Base-by-base conservation (phyloP, 2,888 invertebrate genomes). In the Sinotaia quadrata region DNA sequence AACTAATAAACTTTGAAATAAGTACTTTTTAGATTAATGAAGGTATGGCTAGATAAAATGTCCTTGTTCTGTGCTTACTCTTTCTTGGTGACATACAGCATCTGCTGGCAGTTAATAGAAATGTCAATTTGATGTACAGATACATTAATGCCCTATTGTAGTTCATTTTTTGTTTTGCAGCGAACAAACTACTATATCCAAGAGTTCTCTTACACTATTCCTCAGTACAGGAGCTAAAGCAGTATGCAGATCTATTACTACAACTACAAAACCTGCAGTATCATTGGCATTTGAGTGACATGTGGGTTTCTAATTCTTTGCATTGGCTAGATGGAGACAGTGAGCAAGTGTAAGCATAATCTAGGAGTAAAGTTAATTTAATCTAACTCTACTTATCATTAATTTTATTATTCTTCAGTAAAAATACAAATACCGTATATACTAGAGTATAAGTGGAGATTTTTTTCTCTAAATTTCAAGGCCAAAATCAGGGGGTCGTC, bases 241-340 rank as follows among this genome's bases (percentile, higher is more conserved):
- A 24, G 34, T 61, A 61, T 44, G 7, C 24, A 27, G 34, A 24
- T n/a, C 10, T 36, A 2, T 12, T 34, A 18, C 51, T 61, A 34
- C 12, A 49, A 18, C 10, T 61, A 12, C 61, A 61, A 51, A 24
- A 27, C 24, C 51, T 61, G 18, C 61, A 51, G 61, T 61, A 44
- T 24, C 61, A 51, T 24, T 36, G 18, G 4, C 51, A 49, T 34
- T 8, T 61, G 34, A 8, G 49, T 3, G 2, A 12, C 21, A 29
- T 61, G 24, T 51, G 49, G 1, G 12, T 47, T 33, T 21, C 4
- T 7, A 33, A 60, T 31, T n/a, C 33, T 44, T 15, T 60, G 12
- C 60, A 44, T 8, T 60, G 47, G 60, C 47, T 60, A 10, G 31
- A 60, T 31, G 27, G 18, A 24, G 60, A 60, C 31, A 2, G 31